Percentiles rank a stretch among this genome's conserved stretches.
Evolutionary conservation across 2,888 invertebrate species (phyloP).

Genomic region (Vesta saturnalis): DNA sequence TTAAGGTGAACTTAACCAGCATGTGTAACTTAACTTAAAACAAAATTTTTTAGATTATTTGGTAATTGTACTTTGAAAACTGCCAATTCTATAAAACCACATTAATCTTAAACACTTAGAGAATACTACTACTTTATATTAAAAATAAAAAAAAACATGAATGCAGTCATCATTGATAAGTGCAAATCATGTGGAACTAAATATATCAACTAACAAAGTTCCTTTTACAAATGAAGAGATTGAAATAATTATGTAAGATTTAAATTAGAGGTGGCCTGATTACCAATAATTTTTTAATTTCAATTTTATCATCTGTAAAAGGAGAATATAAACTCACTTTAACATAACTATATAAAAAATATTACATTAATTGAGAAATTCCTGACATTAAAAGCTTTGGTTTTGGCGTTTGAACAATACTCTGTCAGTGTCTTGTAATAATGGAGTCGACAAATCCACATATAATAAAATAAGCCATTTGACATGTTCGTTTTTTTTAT

Average conservation of each 20-base stretch:
- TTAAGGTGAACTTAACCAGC: conserved; percentile 33
- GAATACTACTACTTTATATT: not conserved
- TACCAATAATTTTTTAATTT: not conserved
- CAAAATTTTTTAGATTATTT: not conserved
- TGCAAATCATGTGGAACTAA: no score
- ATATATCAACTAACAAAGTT: no score
- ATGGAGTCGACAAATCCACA: not conserved
- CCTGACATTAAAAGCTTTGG: conserved; percentile 4
- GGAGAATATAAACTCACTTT: not conserved
- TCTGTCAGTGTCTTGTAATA: not conserved
- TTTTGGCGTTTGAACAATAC: not conserved
- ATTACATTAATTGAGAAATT: not conserved
- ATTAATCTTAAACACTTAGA: not conserved
- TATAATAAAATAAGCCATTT: not conserved
- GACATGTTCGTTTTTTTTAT: not conserved
- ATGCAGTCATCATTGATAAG: no score
- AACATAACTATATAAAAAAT: not conserved
- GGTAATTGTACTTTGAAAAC: not conserved
- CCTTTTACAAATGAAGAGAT: no score
- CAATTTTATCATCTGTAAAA: conserved; percentile 11
- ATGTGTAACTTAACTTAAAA: conserved; percentile 31
- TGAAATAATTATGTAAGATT: not conserved
- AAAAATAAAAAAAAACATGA: not conserved
- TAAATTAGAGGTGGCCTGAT: no score
- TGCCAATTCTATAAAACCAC: not conserved